These are phyloP conservation scores for Epizoanthus scotinus DNA, from an alignment of 92 coral and sea anemone species.

Conservation along the genomic window DNA sequence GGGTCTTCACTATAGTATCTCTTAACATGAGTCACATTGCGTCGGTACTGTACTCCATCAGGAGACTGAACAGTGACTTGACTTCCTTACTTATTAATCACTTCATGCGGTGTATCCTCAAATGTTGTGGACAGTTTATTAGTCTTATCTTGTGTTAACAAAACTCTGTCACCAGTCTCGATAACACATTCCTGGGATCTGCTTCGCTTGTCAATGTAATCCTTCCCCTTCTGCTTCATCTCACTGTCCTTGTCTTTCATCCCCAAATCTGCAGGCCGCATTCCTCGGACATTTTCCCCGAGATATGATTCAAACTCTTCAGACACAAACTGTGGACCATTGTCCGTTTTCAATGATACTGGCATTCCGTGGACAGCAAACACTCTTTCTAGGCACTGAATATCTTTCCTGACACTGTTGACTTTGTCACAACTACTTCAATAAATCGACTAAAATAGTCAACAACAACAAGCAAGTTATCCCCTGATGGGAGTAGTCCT, in stretches of 20 bases:
- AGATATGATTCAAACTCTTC: neutral
- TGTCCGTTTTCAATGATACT: constrained; percentile 13
- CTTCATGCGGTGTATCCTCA: neutral
- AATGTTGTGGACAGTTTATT: constrained; percentile 38
- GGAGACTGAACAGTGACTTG: constrained; percentile 6
- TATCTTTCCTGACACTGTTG: neutral
- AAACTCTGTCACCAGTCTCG: constrained; percentile 31
- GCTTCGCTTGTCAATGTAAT: constrained; percentile 9
- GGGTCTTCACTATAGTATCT: too few relatives aligned
- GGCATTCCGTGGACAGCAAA: constrained; percentile 9
- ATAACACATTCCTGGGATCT: constrained; percentile 6
- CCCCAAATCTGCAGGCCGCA: neutral
- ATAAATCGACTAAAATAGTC: constrained; percentile 34
- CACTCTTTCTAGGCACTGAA: neutral
- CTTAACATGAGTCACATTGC: constrained; percentile 14
- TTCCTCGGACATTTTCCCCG: constrained; percentile 1
- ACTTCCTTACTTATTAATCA: constrained; percentile 15
- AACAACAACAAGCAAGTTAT: constrained; percentile 1
- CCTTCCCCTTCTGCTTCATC: neutral
- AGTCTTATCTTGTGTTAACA: neutral
- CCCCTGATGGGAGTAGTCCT: constrained; percentile 16
- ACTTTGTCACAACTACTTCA: constrained; percentile 12
- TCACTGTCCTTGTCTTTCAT: constrained; percentile 8
- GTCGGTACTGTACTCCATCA: constrained; percentile 27
- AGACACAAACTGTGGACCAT: constrained; percentile 37